Evolutionary conservation across 2,888 invertebrate species (phyloP), one percentile per base, ranked within the genome.

Genomic region (Bhutanitis thaidina): DNA sequence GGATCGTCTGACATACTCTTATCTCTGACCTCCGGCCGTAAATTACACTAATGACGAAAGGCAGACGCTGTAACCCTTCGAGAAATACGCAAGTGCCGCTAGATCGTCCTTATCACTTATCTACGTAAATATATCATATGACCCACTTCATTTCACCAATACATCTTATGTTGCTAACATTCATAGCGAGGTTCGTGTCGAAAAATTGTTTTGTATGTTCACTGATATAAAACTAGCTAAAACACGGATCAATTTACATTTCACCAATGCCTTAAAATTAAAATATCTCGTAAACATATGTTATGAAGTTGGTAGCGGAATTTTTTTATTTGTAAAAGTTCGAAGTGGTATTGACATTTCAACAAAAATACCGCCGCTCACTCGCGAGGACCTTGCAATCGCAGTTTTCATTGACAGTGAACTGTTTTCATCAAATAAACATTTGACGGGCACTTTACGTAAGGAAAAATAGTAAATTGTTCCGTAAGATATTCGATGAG

Each of bases 11-110:
- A 57, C 65, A 59, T 57, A 47, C 58, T 47, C 60, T 72, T 80
- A 82, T 80, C 80, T 59, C 44, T 73, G 72, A 77, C 74, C 74
- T 71, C 62, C 68, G 69, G 55, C 65, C 67, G 59, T 72, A 69
- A 67, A 67, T 68, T 67, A 58, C 64, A 64, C 61, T 68, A 61
- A 64, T 64, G 62, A 64, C 67, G 65, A 62, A 63, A 64, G 59
- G 58, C 54, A 66, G 47, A 63, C 55, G 58, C 65, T 64, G 64
- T 60, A 61, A 61, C 64, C 60, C 61, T 65, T 65, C 63, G 64
- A 74, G 74, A 74, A 71, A 72, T 75, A 73, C 71, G 71, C 73
- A 71, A 57, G 64, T 63, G 59, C 53, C 54, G 64, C 58, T 57
- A 67, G 59, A 57, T 60, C 61, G 65, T 53, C 61, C 67, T 72